These are phyloP conservation scores for Oxycera nigricornis DNA, from an alignment of 2,888 invertebrate species.

Conservation along the genomic window DNA sequence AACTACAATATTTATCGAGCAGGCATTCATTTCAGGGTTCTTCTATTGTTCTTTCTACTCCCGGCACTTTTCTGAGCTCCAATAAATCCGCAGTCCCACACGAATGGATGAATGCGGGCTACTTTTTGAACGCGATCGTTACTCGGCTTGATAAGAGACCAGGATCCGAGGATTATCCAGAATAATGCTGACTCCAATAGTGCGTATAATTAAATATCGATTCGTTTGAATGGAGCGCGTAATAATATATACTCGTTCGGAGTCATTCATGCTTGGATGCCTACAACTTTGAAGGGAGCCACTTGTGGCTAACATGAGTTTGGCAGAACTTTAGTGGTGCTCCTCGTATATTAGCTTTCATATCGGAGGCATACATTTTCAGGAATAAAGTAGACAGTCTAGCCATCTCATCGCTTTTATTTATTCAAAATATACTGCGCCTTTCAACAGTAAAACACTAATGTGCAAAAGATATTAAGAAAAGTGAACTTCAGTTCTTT, in stretches of 20 bases:
- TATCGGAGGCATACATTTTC: too few relatives aligned
- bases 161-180: neutral
- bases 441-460: too few relatives aligned
- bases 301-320: too few relatives aligned
- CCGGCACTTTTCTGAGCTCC: neutral
- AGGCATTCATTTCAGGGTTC: neutral
- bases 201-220: constrained; percentile 32
- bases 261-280: neutral
- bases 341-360: too few relatives aligned
- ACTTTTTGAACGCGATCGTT: neutral
- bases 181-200: neutral
- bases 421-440: too few relatives aligned
- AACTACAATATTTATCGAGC: too few relatives aligned
- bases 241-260: neutral
- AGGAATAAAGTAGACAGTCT: too few relatives aligned
- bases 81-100: neutral
- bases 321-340: too few relatives aligned
- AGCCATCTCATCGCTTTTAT: too few relatives aligned
- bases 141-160: neutral
- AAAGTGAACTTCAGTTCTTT: too few relatives aligned
- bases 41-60: neutral
- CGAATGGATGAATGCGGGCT: neutral
- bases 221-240: constrained; percentile 21
- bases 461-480: too few relatives aligned
- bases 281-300: too few relatives aligned